Percentiles rank a stretch among this genome's conserved stretches.
phyloP scores from a whole-genome alignment of 30 jellyfish, hydroid and myxozoan genomes.

The Hydractinia symbiolongicarpus region DNA sequence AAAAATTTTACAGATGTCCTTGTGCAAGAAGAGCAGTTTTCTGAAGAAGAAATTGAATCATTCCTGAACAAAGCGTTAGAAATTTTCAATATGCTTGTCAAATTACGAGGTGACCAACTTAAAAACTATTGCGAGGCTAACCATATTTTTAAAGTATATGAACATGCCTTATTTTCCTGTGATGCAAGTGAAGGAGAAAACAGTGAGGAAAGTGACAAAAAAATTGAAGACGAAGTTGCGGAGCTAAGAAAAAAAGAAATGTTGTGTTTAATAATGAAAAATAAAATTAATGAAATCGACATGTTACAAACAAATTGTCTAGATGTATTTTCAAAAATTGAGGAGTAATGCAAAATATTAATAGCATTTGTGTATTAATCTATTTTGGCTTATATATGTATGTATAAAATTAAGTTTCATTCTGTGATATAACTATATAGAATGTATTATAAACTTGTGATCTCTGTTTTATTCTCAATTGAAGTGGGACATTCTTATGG shows the following conservation, averaged over 20 bases:
- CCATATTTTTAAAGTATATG: background rate
- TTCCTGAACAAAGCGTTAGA: background rate
- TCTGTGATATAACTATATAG: no score
- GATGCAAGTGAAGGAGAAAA: background rate
- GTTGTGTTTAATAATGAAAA: background rate
- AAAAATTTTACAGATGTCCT: background rate
- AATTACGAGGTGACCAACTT: background rate
- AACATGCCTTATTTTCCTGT: background rate
- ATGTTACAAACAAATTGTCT: background rate
- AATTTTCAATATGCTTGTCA: background rate
- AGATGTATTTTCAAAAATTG: background rate
- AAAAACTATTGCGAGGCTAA: background rate
- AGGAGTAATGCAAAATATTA: background rate
- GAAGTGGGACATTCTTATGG: no score
- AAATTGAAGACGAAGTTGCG: background rate
- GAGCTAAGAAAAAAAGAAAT: background rate
- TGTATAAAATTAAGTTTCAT: no score
- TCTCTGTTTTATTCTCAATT: no score
- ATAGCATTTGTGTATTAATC: background rate
- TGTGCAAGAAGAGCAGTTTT: background rate
- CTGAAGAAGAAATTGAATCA: background rate
- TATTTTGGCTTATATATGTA: background rate
- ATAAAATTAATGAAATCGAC: background rate
- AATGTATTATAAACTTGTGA: no score
- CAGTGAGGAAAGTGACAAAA: background rate